phyloP scores from a whole-genome alignment of 1,140 invertebrate species.

The Diabrotica virgifera region DNA sequence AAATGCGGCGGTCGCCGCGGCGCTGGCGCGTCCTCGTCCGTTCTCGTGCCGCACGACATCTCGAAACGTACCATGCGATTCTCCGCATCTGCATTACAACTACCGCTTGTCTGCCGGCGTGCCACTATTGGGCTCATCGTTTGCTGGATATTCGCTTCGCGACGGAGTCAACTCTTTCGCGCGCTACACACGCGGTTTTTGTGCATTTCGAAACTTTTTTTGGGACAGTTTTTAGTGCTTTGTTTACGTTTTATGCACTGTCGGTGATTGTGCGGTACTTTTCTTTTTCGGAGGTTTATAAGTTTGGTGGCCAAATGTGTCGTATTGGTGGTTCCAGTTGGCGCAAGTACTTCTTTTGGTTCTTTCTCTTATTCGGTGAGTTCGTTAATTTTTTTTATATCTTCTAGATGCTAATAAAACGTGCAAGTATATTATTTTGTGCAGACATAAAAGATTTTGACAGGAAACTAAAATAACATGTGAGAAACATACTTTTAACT shows the following conservation, averaged over 20 bases:
- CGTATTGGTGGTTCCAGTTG: conserved; percentile 1
- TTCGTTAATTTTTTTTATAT: not conserved
- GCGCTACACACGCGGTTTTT: not conserved
- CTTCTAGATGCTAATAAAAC: too few species aligned
- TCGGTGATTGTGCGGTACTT: too few species aligned
- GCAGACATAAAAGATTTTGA: too few species aligned
- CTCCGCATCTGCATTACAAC: conserved; percentile 28
- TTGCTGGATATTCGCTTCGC: not conserved
- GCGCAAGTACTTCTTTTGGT: conserved; percentile 7
- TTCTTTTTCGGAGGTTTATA: not conserved
- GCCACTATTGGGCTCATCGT: not conserved
- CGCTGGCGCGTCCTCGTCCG: conserved; percentile 24
- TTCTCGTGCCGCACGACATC: conserved; percentile 15
- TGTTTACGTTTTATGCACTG: too few species aligned
- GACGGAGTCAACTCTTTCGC: not conserved
- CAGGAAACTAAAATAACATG: too few species aligned
- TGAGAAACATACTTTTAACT: too few species aligned
- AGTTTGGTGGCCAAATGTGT: conserved; percentile 12
- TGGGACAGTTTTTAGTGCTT: too few species aligned
- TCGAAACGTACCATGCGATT: conserved; percentile 24
- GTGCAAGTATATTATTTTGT: too few species aligned
- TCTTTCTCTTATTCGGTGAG: conserved; percentile 10
- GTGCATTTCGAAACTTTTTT: too few species aligned
- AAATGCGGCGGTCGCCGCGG: conserved; percentile 2
- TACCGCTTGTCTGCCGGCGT: conserved; percentile 24